Evolutionary conservation across 2,797 vertebrate species (phyloP), one percentile per base, ranked within the genome.

Genomic region (Enteromius trimaculatus): DNA sequence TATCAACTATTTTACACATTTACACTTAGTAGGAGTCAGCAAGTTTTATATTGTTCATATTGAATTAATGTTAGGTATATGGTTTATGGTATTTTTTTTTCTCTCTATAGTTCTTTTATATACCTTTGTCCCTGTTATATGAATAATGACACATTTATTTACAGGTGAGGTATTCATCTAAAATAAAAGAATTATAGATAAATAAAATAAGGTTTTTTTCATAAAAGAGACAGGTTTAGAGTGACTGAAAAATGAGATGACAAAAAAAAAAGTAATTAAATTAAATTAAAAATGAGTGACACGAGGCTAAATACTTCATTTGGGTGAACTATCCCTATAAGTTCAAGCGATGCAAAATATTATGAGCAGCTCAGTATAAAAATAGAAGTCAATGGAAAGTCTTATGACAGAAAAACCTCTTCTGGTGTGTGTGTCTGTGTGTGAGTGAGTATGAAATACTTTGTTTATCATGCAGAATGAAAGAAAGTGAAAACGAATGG

Each of bases 391-490:
- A 44, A 23, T 14, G 39, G n/a, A 70, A 42, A 44, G 53, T 64
- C 55, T 14, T 4, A 21, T 62, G 23, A 26, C 16, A 19, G 39
- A 31, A 64, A 42, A 31, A 44, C 7, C 16, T 44, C 34, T 76
- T n/a, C n/a, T n/a, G n/a, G n/a, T 69, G 65, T 53, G 49, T 23
- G 19, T 55, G 19, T 9, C 21, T 23, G 42, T n/a, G 49, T 49
- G 34, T 17, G 34, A 60, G 68, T 53, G 34, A 47, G 23, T 62
- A 16, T 62, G 29, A 64, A 64, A 64, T 64, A 69, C 39, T n/a
- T 72, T 34, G 21, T 81, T 74, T 72, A 39, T 49, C 79, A 64
- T 51, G 55, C 64, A 68, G 42, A 42, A 53, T 58, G 49, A 82
- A 47, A 66, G 62, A 42, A 62, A 37, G 72, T n/a, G 51, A 77